Conservation (phyloP, 2,888 invertebrate species). For the Glyphotaelius pellucidus region DNA sequence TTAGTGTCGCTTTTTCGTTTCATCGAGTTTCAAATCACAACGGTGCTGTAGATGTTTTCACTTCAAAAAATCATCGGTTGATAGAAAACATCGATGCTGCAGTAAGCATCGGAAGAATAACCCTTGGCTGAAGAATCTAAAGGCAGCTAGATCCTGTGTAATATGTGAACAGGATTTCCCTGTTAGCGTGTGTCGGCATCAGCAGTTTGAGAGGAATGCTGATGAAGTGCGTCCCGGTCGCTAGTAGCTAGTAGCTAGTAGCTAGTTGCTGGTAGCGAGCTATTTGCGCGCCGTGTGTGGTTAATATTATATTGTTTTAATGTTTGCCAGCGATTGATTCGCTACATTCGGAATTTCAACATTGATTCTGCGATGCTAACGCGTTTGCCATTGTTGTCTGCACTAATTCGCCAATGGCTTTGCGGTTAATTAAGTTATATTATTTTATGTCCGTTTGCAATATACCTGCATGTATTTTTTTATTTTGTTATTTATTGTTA, state of each 20-base stretch:
- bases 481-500: too few relatives aligned
- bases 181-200: constrained; percentile 7
- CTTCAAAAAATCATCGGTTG: not conserved
- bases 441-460: too few relatives aligned
- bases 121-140: not conserved
- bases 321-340: not conserved
- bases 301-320: not conserved
- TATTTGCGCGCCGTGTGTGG: not conserved
- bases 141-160: not conserved
- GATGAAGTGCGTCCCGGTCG: not conserved
- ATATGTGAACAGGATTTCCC: constrained; percentile 13
- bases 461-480: too few relatives aligned
- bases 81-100: not conserved
- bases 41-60: too few relatives aligned
- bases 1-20: too few relatives aligned
- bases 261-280: not conserved
- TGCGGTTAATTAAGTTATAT: not conserved
- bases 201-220: constrained; percentile 20
- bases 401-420: not conserved
- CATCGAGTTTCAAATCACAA: too few relatives aligned
- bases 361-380: not conserved
- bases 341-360: not conserved
- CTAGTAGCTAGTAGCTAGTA: not conserved
- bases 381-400: not conserved
- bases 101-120: not conserved